Evolutionary conservation across 2,888 invertebrate species (phyloP), one percentile per base, ranked within the genome.

Genomic region (Sminthurinus aureus): DNA sequence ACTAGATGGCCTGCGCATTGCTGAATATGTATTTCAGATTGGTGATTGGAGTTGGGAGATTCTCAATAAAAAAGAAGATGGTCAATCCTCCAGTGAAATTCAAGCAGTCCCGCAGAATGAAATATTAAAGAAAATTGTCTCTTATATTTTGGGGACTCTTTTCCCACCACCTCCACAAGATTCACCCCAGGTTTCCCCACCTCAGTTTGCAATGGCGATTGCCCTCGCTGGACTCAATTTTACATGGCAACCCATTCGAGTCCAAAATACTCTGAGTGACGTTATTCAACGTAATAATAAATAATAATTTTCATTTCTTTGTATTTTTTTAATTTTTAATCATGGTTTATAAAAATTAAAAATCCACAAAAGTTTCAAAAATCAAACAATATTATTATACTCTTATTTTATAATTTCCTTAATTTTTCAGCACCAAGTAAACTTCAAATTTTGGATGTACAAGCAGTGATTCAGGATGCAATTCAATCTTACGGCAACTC

Each of bases 391-490:
- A n/a, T n/a, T n/a, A n/a, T n/a, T n/a, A n/a, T n/a, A n/a, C n/a
- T n/a, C 38, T 38, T 38, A 58, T 64, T 64, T 13, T 64, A 13
- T 18, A 64, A 64, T 69, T 69, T 11, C 9, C n/a, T 69, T 11
- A 69, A 20, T 1, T 9, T 69, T 69, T 69, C 22, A 69, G 67
- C 71, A 2, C 12, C n/a, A 20, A 22, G 20, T 13, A 76, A 58
- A 58, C 76, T 81, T 12, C 58, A 81, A 11, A 52, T 81, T 22
- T 26, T 81, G 73, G 80, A 81, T n/a, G 80, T 24, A 3, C 12
- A 73, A 6, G 9, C 13, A 0, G n/a, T 81, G 11, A 58, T 81
- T n/a, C 73, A 81, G 24, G 80, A 81, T 73, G 80, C 80, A 52
- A 73, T 81, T n/a, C 73, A 74, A 74, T 58, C 80, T 12, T 81